These are phyloP conservation scores for Andrena chrysosceles DNA, from an alignment of 2,888 invertebrate species.

Conservation along the genomic window DNA sequence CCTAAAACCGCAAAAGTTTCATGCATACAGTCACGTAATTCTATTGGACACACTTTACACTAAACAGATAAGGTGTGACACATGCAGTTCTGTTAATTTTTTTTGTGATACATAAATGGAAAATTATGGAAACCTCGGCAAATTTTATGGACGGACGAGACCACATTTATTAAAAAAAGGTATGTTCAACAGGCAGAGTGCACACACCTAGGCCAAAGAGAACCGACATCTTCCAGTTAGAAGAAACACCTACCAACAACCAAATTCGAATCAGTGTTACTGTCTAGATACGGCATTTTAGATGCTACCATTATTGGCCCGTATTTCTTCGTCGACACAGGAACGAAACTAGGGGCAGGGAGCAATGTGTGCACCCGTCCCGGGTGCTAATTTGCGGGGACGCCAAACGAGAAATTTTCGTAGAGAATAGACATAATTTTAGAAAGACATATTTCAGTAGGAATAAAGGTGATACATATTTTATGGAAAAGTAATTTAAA, in stretches of 20 bases:
- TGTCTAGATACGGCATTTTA: neutral
- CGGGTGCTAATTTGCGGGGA: no score
- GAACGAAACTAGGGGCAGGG: neutral
- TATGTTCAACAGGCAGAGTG: neutral
- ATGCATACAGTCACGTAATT: neutral
- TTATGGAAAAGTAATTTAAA: no score
- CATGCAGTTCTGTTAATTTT: neutral
- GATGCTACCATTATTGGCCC: neutral
- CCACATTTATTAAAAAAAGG: neutral
- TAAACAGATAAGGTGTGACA: neutral
- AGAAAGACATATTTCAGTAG: no score
- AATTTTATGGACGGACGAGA: neutral
- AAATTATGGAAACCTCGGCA: neutral
- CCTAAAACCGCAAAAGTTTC: neutral
- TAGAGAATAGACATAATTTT: no score
- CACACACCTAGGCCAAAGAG: neutral
- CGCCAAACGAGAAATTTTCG: no score
- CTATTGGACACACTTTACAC: neutral
- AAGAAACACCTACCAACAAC: neutral
- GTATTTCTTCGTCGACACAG: neutral
- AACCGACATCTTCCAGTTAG: neutral
- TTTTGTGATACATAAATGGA: neutral
- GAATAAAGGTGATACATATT: no score
- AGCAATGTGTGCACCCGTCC: no score
- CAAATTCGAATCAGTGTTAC: neutral